Conservation (phyloP, 2,888 invertebrate species). For the Axea sp. region DNA sequence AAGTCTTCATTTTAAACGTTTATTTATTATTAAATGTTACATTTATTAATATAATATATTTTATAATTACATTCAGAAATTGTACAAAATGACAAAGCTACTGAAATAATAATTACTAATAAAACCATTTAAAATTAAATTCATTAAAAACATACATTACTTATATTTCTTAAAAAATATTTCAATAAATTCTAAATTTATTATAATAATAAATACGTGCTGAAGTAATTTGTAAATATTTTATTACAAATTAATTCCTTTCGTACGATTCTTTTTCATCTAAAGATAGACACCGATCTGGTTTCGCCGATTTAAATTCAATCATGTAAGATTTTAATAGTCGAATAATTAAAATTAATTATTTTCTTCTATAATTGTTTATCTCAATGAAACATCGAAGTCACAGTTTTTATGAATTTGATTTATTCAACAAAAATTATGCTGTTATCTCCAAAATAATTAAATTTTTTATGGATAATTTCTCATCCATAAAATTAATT, state of each 20-base stretch:
- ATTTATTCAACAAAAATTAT: constrained; percentile 88
- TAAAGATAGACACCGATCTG: constrained; percentile 93
- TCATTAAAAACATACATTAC: constrained; percentile 72
- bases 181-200: constrained; percentile 51
- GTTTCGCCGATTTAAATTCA: constrained; percentile 92
- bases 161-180: constrained; percentile 1
- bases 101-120: too few relatives aligned
- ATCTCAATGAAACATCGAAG: constrained; percentile 94
- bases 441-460: too few relatives aligned
- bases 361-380: constrained; percentile 83
- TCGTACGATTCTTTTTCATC: constrained; percentile 85
- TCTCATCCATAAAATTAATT: too few relatives aligned
- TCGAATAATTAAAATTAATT: constrained; percentile 89
- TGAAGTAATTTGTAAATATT: constrained; percentile 63
- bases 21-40: too few relatives aligned
- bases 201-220: constrained; percentile 35
- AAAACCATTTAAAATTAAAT: constrained; percentile 1
- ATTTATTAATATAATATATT: too few relatives aligned
- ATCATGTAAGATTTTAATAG: constrained; percentile 92
- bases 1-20: too few relatives aligned
- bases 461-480: too few relatives aligned
- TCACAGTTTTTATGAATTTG: constrained; percentile 88
- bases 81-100: too few relatives aligned
- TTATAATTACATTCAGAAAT: too few relatives aligned
- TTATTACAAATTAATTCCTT: constrained; percentile 81